A percentile compares a stretch with the other conserved stretches of the same genome.
These are phyloP conservation scores for Amphipyra berbera DNA, from an alignment of 2,888 invertebrate genomes.

Conservation along the genomic window DNA sequence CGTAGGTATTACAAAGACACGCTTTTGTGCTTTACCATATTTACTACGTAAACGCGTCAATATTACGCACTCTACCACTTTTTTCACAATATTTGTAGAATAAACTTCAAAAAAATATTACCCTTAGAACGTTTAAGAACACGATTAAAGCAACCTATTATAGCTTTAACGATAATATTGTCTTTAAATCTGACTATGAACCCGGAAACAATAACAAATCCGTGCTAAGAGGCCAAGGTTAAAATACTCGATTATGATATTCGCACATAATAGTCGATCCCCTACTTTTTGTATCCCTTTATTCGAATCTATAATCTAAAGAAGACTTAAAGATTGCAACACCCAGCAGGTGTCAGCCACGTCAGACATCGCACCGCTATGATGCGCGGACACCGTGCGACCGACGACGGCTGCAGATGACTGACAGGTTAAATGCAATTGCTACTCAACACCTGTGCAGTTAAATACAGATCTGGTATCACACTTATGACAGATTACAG, in stretches of 20 bases:
- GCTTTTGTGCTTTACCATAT: conserved; percentile 19
- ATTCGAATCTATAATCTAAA: too few species aligned
- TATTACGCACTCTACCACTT: neutral
- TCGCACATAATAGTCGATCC: too few species aligned
- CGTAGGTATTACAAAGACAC: conserved; percentile 5
- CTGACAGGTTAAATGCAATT: conserved; percentile 34
- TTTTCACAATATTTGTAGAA: neutral
- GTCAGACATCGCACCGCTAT: conserved; percentile 1
- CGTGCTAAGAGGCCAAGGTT: too few species aligned
- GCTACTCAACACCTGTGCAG: conserved; percentile 17
- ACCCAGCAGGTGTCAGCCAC: neutral
- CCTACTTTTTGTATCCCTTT: too few species aligned
- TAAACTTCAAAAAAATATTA: too few species aligned
- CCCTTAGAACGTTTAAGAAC: too few species aligned
- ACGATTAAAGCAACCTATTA: too few species aligned
- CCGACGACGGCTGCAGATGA: neutral
- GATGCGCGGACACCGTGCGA: conserved; percentile 15
- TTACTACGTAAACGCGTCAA: neutral
- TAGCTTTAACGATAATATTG: too few species aligned
- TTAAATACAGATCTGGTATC: neutral
- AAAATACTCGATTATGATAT: too few species aligned
- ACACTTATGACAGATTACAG: neutral
- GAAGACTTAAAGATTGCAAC: neutral
- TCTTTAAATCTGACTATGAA: too few species aligned
- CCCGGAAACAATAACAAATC: too few species aligned